Evolutionary conservation across 2,113 vertebrate species (phyloP), one percentile per base, ranked within the genome.

Genomic region (Gasterosteus nipponicus): DNA sequence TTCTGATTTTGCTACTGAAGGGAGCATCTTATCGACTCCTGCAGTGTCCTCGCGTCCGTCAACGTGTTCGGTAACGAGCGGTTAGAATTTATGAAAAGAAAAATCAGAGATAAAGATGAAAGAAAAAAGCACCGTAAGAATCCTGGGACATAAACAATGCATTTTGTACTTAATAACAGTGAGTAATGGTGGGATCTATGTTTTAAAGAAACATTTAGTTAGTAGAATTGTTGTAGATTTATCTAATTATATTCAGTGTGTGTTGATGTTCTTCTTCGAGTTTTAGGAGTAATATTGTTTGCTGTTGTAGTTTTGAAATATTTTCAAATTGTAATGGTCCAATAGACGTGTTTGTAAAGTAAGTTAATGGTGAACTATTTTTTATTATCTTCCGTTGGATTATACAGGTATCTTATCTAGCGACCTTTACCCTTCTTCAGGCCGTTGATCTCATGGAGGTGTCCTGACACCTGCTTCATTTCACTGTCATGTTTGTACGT

Each of bases 11-110:
- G 22, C 22, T 26, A 26, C 22, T 26, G 22, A 26, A 26, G 22
- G 22, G 22, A 26, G 22, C 22, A 26, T 26, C 22, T 26, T 26
- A 70, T 65, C 71, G 61, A 49, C 57, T 59, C 66, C 49, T 26
- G 44, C 2, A 42, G 31, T 10, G 35, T 19, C 22, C 26, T 26
- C 19, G 33, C 42, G 33, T 54, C 49, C 46, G 5, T 53, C 62
- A 38, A 9, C 75, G 4, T 33, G 44, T 44, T 68, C 54, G 22
- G 14, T 57, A 44, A 49, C 22, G 29, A 2, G 22, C 0, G n/a
- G 63, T 19, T 31, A 47, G 63, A 15, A 33, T 6, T 29, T 35
- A 15, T 29, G 2, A 74, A 66, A 3, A 53, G 4, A 46, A 62
- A 33, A 47, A 35, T 33, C 6, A 26, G 0, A 26, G 57, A 73